These are phyloP conservation scores for Cydia amplana DNA, from an alignment of 1,140 invertebrate species.

Conservation along the genomic window DNA sequence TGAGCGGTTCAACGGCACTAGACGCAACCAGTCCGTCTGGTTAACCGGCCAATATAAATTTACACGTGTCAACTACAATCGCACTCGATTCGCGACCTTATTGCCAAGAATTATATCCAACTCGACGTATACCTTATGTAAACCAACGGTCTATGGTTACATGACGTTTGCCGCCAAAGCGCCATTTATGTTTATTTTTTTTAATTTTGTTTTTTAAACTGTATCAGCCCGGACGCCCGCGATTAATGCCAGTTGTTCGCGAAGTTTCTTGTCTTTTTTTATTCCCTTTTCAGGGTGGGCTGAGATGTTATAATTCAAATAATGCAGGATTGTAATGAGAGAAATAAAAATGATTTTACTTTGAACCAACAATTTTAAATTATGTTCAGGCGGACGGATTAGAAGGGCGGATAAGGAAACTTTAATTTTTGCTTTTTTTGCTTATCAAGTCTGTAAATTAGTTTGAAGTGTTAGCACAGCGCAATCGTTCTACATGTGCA, in stretches of 20 bases:
- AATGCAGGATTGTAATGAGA: slow-evolving; percentile 23
- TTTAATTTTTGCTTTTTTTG: background rate
- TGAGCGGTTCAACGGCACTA: slow-evolving; percentile 75
- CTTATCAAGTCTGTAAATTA: background rate
- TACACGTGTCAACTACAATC: slow-evolving; percentile 58
- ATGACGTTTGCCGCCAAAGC: slow-evolving; percentile 55
- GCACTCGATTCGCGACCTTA: slow-evolving; percentile 60
- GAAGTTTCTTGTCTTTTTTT: slow-evolving; percentile 50
- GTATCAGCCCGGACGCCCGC: slow-evolving; percentile 60
- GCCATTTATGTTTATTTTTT: slow-evolving; percentile 55
- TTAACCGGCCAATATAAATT: slow-evolving; percentile 64
- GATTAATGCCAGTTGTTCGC: slow-evolving; percentile 58
- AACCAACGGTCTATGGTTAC: slow-evolving; percentile 30
- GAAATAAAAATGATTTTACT: slow-evolving; percentile 6
- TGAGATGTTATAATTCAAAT: slow-evolving; percentile 33
- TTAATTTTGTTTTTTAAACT: slow-evolving; percentile 62
- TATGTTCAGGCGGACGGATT: background rate
- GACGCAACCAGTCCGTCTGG: slow-evolving; percentile 70
- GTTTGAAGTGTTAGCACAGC: background rate
- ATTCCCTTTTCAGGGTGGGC: slow-evolving; percentile 54
- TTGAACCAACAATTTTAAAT: background rate
- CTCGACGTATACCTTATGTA: slow-evolving; percentile 30
- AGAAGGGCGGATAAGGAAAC: background rate
- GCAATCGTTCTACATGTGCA: slow-evolving; percentile 36
- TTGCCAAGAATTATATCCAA: slow-evolving; percentile 33